phyloP scores from a whole-genome alignment of 2,888 invertebrate genomes.

The Ophion ventricosus region DNA sequence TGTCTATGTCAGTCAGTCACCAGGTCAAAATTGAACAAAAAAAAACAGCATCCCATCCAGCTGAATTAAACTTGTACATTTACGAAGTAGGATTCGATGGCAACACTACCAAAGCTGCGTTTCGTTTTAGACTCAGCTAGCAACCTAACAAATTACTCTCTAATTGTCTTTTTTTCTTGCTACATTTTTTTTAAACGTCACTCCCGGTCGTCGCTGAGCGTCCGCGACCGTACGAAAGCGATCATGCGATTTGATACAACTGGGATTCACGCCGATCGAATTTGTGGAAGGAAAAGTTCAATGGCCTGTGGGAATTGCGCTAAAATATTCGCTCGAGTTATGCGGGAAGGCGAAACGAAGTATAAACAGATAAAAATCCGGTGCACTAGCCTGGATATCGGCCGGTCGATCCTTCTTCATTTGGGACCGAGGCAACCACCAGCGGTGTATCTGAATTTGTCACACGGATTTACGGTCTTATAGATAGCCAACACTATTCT shows the following conservation, averaged over 20 bases:
- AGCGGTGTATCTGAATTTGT: conserved; percentile 59
- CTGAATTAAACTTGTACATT: too few species aligned
- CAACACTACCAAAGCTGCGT: too few species aligned
- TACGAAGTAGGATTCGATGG: too few species aligned
- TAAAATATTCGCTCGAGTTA: conserved; percentile 24
- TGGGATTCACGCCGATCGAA: not conserved
- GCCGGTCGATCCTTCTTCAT: conserved; percentile 46
- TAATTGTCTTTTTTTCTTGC: too few species aligned
- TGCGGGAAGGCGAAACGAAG: not conserved
- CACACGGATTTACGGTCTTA: conserved; percentile 44
- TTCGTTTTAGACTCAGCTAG: too few species aligned
- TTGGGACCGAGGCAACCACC: conserved; percentile 42
- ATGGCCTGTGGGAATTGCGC: not conserved
- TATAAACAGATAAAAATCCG: conserved; percentile 14
- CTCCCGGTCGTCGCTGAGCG: too few species aligned
- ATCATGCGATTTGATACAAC: conserved; percentile 9
- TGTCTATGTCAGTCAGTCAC: too few species aligned
- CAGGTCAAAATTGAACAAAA: too few species aligned
- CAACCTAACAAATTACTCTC: too few species aligned
- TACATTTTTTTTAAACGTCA: too few species aligned
- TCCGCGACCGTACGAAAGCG: not conserved
- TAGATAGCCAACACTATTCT: conserved; percentile 25
- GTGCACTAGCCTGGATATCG: conserved; percentile 27
- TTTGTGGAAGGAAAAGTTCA: not conserved
- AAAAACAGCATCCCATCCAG: too few species aligned